phyloP scores from a whole-genome alignment of 1,140 invertebrate genomes.

The Saccostrea cuccullata region DNA sequence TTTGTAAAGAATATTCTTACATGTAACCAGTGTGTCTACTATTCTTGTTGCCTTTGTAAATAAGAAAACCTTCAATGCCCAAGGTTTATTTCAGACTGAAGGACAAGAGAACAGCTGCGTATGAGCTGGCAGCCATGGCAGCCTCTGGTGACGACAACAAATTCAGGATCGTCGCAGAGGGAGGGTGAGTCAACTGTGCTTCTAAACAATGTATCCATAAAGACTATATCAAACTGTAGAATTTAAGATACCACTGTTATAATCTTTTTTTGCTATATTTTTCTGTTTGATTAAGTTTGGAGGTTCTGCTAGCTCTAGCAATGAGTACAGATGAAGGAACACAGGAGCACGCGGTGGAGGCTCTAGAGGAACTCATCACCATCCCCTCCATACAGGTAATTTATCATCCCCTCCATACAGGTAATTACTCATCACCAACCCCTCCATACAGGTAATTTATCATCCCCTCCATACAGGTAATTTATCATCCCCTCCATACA shows the following conservation, averaged over 20 bases:
- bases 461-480: too few species aligned
- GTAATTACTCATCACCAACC: too few species aligned
- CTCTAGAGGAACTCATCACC: conserved; percentile 73
- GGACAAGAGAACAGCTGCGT: conserved; percentile 73
- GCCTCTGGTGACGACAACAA: conserved; percentile 77
- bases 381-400: conserved; percentile 75
- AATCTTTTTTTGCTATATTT: neutral
- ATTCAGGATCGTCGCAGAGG: conserved; percentile 75
- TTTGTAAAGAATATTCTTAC: too few species aligned
- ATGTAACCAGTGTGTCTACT: too few species aligned
- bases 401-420: too few species aligned
- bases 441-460: too few species aligned
- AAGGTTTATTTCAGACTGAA: conserved; percentile 63
- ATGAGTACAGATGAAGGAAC: conserved; percentile 71
- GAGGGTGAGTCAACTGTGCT: conserved; percentile 65
- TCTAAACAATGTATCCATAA: neutral
- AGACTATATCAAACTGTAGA: neutral
- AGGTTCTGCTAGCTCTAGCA: conserved; percentile 69
- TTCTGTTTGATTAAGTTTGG: conserved; percentile 60
- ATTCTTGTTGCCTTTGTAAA: too few species aligned
- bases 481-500: too few species aligned
- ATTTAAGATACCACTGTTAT: too few species aligned
- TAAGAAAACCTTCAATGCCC: neutral
- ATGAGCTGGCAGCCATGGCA: conserved; percentile 75
- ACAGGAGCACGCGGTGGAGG: conserved; percentile 76